Evolutionary conservation across 2,797 vertebrate species (phyloP), one percentile per base, ranked within the genome.

Genomic region (Amblyopsis hoosieri): DNA sequence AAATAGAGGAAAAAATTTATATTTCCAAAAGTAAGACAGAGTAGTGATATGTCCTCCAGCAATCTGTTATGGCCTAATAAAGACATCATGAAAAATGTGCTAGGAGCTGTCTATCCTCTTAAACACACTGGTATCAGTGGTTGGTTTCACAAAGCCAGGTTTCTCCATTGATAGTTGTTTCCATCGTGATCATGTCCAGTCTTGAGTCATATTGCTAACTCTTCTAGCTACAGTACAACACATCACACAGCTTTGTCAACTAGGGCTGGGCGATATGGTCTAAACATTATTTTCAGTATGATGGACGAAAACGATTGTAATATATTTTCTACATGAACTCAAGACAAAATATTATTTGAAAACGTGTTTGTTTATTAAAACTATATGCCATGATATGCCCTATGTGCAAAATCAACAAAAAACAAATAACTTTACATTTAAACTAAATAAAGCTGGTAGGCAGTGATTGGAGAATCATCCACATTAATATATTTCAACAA

Each of bases 11-110:
- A 84, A 92, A 45, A 67, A 19, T 19, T 0, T 42, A 23, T 23
- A 23, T 42, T 42, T 42, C 9, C 8, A 42, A 23, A 3, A 23
- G 37, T 42, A 42, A 42, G 9, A 65, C 78, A 66, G 64, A 72
- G 12, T 60, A 69, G 57, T 67, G 56, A 9, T 63, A 68, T 47
- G 57, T 77, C 19, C 8, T 42, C 59, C 14, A 73, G 66, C 45
- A 52, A 85, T 86, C 95, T 94, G 92, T 93, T 91, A 92, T 89
- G 85, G 90, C 93, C 91, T 92, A 90, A 91, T 93, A 87, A 93
- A 90, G 91, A 93, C 89, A 90, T 92, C 91, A 92, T 9, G 65
- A 72, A 59, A 77, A 62, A 69, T 58, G 71, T 78, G 56, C 72
- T 45, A 15, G 45, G 12, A 60, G 58, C 53, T 48, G 17, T 45